A percentile compares a stretch with the other conserved stretches of the same genome.
These are phyloP conservation scores for Leptinotarsa undecemlineata DNA, from an alignment of 1,140 invertebrate species.

Conservation along the genomic window DNA sequence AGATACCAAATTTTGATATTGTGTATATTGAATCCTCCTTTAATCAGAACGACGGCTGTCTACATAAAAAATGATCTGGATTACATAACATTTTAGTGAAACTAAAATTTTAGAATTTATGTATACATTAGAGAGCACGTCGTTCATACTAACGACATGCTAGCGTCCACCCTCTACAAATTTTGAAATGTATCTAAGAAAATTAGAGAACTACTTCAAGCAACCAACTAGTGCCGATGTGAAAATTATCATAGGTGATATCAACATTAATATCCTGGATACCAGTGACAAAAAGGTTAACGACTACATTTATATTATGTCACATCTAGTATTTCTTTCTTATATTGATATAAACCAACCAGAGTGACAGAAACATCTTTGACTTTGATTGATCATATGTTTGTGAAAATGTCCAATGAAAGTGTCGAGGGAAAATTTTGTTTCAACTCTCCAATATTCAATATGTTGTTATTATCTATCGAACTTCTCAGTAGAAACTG, in stretches of 20 bases:
- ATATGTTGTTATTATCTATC: no score
- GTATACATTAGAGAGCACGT: no score
- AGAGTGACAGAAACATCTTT: no score
- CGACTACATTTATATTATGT: background rate
- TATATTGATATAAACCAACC: no score
- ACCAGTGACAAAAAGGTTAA: conserved; percentile 3
- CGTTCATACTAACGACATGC: no score
- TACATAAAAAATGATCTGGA: background rate
- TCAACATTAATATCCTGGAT: background rate
- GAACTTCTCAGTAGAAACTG: no score
- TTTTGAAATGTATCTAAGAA: background rate
- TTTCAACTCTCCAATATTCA: no score
- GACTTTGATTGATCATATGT: no score
- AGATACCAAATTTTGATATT: background rate
- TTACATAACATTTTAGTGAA: background rate
- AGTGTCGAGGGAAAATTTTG: no score
- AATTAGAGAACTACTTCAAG: background rate
- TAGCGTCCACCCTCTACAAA: background rate
- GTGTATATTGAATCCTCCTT: background rate
- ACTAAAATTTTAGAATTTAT: background rate
- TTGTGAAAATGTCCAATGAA: no score
- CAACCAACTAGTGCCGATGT: background rate
- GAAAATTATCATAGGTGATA: background rate
- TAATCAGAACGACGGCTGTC: no score
- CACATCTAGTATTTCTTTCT: no score